phyloP scores from a whole-genome alignment of 30 jellyfish, hydroid and myxozoan species.

The Chrysaora quinquecirrha region DNA sequence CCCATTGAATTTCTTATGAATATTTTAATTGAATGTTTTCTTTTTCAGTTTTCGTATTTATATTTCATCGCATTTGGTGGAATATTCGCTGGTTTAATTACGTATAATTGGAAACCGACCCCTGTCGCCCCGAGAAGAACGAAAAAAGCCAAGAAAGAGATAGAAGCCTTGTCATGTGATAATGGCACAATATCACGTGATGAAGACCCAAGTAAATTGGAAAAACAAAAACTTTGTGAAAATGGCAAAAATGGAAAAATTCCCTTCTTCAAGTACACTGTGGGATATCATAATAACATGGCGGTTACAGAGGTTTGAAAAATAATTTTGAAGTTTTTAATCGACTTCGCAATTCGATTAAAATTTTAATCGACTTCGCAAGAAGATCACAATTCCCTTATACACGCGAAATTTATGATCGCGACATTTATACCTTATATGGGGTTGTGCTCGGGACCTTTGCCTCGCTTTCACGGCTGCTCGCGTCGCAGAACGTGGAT shows the following conservation, averaged over 20 bases:
- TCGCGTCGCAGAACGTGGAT: no score
- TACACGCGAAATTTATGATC: no score
- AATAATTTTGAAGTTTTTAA: not conserved
- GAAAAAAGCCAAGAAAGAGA: slow-evolving; percentile 48
- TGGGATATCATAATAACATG: slow-evolving; percentile 9
- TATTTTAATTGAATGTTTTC: no score
- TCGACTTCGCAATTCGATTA: not conserved
- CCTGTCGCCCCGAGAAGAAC: slow-evolving; percentile 83
- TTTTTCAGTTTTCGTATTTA: slow-evolving; percentile 85
- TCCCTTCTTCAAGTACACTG: slow-evolving; percentile 8
- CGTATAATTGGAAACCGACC: slow-evolving; percentile 86
- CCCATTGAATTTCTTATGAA: no score
- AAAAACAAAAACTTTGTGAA: slow-evolving; percentile 28
- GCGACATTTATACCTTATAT: no score
- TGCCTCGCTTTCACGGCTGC: no score
- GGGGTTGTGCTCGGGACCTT: no score
- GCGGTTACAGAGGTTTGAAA: slow-evolving; percentile 41
- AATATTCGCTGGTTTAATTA: slow-evolving; percentile 76
- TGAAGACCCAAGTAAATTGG: not conserved
- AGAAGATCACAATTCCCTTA: no score
- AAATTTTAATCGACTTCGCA: no score
- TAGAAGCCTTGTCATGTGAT: not conserved
- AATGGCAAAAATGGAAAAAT: slow-evolving; percentile 22
- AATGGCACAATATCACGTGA: not conserved
- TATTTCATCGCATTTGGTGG: slow-evolving; percentile 95